A percentile compares a stretch with the other conserved stretches of the same genome.
Evolutionary conservation across 2,113 vertebrate species (phyloP).

Genomic region (human (Homo sapiens)): GRCh38 chr6:57636001-57636500

Average conservation of each 20-base stretch:
- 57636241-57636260: not conserved
- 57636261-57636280: not conserved
- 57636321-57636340: not conserved
- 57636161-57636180: not conserved
- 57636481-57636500: conserved; percentile 10
- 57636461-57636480: not conserved
- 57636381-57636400: not conserved
- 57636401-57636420: not conserved
- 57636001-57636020: not conserved
- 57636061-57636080: not conserved
- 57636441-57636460: not conserved
- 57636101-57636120: not conserved
- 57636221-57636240: not conserved
- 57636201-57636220: not conserved
- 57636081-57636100: not conserved
- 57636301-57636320: not conserved
- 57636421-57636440: not conserved
- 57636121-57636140: not conserved
- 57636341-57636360: not conserved
- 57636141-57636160: not conserved
- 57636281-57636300: not conserved
- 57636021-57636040: not conserved
- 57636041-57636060: not conserved
- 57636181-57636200: not conserved
- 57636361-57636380: conserved; percentile 23